These are phyloP conservation scores for Pachycephala philippinensis DNA, from an alignment of 2,113 vertebrate genomes.

Conservation along the genomic window DNA sequence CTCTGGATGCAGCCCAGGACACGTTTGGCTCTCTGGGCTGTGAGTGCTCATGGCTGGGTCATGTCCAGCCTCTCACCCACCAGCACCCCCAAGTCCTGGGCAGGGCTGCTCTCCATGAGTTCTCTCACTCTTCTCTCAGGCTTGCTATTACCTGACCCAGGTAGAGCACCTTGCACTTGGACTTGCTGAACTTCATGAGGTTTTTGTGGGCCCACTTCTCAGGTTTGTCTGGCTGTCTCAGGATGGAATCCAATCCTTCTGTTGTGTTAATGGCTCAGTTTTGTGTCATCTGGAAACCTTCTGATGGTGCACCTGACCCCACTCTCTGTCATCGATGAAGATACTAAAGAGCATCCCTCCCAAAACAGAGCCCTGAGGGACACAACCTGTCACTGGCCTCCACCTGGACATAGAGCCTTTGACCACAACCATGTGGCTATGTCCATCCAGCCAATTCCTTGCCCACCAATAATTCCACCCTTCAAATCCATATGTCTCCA, in stretches of 20 bases:
- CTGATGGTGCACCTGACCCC: background rate
- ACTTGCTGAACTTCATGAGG: background rate
- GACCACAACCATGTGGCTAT: background rate
- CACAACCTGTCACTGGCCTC: rapidly evolving
- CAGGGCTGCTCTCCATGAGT: background rate
- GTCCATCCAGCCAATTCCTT: background rate
- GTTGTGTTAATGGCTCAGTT: background rate
- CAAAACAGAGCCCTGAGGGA: background rate
- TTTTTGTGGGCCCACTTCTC: background rate
- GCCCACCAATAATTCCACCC: background rate
- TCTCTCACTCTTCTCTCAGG: background rate
- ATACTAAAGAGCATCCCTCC: rapidly evolving
- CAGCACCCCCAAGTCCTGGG: background rate
- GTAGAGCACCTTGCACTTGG: background rate
- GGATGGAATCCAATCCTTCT: background rate
- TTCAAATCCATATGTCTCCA: background rate
- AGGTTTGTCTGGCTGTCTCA: background rate
- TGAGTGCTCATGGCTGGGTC: rapidly evolving
- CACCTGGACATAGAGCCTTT: background rate
- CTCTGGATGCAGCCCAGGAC: background rate
- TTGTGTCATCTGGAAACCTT: background rate
- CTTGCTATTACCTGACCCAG: background rate
- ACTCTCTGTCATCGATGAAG: background rate
- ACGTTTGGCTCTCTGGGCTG: background rate
- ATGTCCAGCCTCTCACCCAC: background rate